Evolutionary conservation across 2,888 invertebrate species (phyloP), one percentile per base, ranked within the genome.

Genomic region (Papilio elwesi): DNA sequence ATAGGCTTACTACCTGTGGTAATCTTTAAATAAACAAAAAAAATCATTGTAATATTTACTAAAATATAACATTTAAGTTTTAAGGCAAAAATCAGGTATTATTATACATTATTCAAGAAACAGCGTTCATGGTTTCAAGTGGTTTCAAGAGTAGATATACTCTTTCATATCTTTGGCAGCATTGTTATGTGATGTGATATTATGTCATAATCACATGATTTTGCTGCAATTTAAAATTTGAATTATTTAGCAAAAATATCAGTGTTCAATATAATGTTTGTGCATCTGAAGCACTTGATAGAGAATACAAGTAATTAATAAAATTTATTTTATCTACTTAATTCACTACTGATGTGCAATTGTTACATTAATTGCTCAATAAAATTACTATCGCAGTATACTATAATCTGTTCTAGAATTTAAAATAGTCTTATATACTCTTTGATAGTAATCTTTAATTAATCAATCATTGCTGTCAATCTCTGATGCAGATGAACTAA

Each of bases 191-290:
- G 26, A 57, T 57, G 13, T 15, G 9, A 9, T 8, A 59, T 59
- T 8, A 59, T 59, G 59, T 59, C 38, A 13, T n/a, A 59, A 38
- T 59, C 38, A n/a, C 59, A 59, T 59, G 59, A 59, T 38, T n/a
- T 38, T 59, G 8, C 3, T 57, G 11, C 2, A 13, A 36, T 57
- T 57, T 2, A 0, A 13, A 13, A 36, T 57, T 57, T 2, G 1
- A 13, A 13, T 57, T 13, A 26, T n/a, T n/a, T 7, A 7, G 13
- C 26, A 26, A 26, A 2, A 38, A 38, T 59, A 36, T 38, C 38
- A 59, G 9, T 13, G 8, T 36, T 55, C 0, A 55, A 43, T 43
- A 6, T 43, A 26, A 26, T 26, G 6, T 57, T 57, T 57, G 13
- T 26, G 57, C 57, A 59, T 57, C n/a, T 36, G 59, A 12, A n/a